Base-by-base conservation (phyloP, 2,113 vertebrate species). In the Rattus norvegicus region DNA sequence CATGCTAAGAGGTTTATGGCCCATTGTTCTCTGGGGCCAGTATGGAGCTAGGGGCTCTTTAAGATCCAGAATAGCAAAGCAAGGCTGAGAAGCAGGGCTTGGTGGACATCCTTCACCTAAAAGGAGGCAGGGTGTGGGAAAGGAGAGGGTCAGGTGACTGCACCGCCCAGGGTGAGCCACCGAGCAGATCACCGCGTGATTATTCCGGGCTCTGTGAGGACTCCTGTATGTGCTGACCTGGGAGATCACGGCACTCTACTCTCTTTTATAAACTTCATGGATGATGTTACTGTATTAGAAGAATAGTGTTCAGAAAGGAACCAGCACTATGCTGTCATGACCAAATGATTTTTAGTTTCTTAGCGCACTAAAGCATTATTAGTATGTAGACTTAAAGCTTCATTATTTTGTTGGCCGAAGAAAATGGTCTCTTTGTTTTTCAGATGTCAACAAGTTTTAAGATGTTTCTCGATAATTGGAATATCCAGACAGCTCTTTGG, bases 401-500 rank as follows among this genome's bases (percentile, higher is more conserved):
- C 59, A 12, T 80, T 49, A 24, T 86, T 89, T 86, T 83, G 10
- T 91, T 49, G 63, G 84, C 75, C 0, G 0, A 77, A 94, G 97
- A 72, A 95, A 96, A 96, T 87, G 1, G 0, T 94, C 95, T 88
- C 70, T 89, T 97, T 97, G 11, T 63, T 93, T 98, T 98, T 80
- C 98, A 99, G 99, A 99, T 99, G 97, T 99, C 99, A 85, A 99
- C 99, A 96, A 99, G 99, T 98, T 99, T 99, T 98, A 99, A 99
- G 99, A 99, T 99, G 98, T 99, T 99, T 98, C 98, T 99, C 69
- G 99, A 99, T 98, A 99, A 99, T 91, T 99, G 99, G 99, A 99
- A 99, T 98, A 99, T 99, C 97, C 99, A 99, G 97, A 99, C 99
- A 97, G 99, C 99, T 75, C 99, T 99, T 91, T 99, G 99, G 99